Base-by-base conservation (phyloP, 1,140 invertebrate genomes). In the Arion vulgaris region DNA sequence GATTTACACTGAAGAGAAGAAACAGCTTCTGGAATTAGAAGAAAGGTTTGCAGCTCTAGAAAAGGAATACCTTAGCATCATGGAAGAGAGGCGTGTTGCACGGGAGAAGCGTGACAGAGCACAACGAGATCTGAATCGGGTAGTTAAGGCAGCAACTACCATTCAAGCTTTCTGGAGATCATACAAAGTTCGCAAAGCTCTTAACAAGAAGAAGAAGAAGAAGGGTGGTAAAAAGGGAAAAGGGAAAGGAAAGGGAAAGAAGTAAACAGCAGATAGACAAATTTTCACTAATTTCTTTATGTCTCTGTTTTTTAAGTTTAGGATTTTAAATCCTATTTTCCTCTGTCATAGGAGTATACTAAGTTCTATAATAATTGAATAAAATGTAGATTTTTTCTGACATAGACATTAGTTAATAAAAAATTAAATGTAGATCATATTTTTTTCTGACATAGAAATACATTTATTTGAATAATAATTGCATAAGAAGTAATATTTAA, bases 91-190 rank as follows among this genome's bases (percentile, higher is more conserved):
- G 13, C 85, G 88, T 19, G 82, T 89, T 15, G 90, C 91, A 5
- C 82, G 89, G 4, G 90, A 92, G 75, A 87, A 88, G 79, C 84
- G 90, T 2, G 91, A 92, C 77, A 87, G 85, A 45, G 90, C 91
- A 0, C 91, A 92, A 79, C 82, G 89, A 5, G 90, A 91, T 76
- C 87, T 92, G 83, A 85, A 87, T 17, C 86, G 89, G 28, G 88
- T 90, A 87, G 86, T 91, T 19, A 91, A 89, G 81, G 88, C 90
- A 17, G 89, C 92, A 19, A 92, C 91, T 0, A 92, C 91, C 28
- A 88, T 92, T 68, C 92, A 92, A 81, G 91, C 92, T 41, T 92
- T 92, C 89, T 92, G 92, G 92, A 84, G 92, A 45, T 92, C 92
- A 32, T 92, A 87, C 86, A 92, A 92, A 84, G 92, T 92, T 28